Evolutionary conservation across 2,797 vertebrate genomes (phyloP), one percentile per base, ranked within the genome.

Genomic region (Natrix natrix): DNA sequence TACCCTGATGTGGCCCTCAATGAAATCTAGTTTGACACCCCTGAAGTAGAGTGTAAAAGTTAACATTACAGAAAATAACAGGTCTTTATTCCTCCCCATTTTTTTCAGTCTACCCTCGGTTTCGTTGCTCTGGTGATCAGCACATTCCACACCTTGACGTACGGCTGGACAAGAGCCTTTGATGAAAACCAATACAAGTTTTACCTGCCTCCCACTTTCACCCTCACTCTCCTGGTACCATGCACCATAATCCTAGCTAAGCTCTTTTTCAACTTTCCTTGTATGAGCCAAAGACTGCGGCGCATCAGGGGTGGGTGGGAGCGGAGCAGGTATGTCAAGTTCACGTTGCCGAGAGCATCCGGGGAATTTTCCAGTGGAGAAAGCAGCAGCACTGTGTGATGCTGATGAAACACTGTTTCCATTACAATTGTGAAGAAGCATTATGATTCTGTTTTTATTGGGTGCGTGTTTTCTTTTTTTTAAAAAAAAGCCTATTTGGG

Each of bases 251-350:
- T 99, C 96, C 95, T 98, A 8, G 98, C 97, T 22, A 98, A 97
- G 87, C 55, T 97, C 83, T 69, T 98, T 92, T 96, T 99, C 93
- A 96, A 95, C 1, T 96, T 99, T 90, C 99, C 98, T 22, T 99
- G 98, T 94, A 43, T 98, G 93, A 93, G 92, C 1, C 94, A 43
- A 32, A 98, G 97, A 95, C 98, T 99, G 74, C n/a, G 94, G 92
- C 97, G 94, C 87, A 99, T 99, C 97, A 98, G 98, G 90, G 97
- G 98, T 54, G 99, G 99, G 94, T 99, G 98, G 98, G 98, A 99
- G 96, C 98, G 97, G 94, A 97, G 95, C 5, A 95, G 95, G 22
- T 93, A 96, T 0, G 92, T 97, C 92, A 97, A 96, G 54, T 97
- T 98, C 90, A 74, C 89, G 0, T 93, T 96, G 92, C 96, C 96